These are phyloP conservation scores for Trichopoda pennipes DNA, from an alignment of 2,888 invertebrate genomes.

Conservation along the genomic window DNA sequence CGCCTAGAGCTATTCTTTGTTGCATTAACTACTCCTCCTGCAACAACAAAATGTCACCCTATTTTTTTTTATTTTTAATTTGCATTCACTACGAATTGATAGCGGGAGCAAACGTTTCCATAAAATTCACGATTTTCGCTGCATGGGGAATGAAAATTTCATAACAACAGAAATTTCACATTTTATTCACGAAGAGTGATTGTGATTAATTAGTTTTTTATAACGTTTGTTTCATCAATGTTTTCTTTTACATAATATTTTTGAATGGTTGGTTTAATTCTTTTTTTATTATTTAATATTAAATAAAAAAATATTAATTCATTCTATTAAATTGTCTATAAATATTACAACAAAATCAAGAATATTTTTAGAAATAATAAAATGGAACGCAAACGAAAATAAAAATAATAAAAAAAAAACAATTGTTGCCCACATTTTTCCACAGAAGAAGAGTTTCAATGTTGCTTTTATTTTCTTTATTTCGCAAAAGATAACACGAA, in stretches of 20 bases:
- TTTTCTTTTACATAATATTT: neutral
- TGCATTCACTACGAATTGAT: no score
- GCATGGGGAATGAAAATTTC: no score
- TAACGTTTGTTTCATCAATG: neutral
- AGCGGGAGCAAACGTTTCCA: no score
- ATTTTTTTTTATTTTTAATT: no score
- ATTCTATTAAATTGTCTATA: slow-evolving; percentile 6
- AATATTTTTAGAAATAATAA: slow-evolving; percentile 43
- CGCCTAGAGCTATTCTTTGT: no score
- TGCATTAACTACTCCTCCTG: no score
- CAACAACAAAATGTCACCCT: no score
- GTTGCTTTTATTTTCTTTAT: slow-evolving; percentile 1
- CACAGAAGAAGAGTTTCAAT: slow-evolving; percentile 3
- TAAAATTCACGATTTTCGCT: no score
- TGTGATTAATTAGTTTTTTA: no score
- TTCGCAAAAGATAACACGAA: neutral
- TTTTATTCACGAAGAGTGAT: no score
- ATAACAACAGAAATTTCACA: no score
- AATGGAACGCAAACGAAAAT: slow-evolving; percentile 21
- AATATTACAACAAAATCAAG: slow-evolving; percentile 12
- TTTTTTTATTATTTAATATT: slow-evolving; percentile 13
- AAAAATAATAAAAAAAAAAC: neutral
- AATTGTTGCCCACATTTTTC: slow-evolving; percentile 26
- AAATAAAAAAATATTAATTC: slow-evolving; percentile 23
- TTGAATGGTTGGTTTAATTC: neutral